Evolutionary conservation across 2,888 invertebrate genomes (phyloP).

Genomic region (Spisula subtruncata): DNA sequence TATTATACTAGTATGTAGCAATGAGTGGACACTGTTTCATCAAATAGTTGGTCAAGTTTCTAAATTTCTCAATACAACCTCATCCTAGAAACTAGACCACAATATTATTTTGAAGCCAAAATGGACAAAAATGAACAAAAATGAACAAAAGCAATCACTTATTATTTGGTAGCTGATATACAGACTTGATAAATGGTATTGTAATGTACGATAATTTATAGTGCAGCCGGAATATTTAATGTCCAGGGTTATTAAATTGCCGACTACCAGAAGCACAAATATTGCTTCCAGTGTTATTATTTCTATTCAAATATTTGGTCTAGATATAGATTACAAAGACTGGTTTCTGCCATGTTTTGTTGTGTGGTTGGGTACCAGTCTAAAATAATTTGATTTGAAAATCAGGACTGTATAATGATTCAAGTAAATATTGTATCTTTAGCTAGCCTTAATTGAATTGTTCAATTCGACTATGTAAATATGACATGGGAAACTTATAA

Average conservation of each 20-base stretch:
- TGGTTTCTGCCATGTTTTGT: background rate
- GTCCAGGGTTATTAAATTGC: background rate
- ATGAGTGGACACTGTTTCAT: too few relatives aligned
- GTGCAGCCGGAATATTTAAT: too few relatives aligned
- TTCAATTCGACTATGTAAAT: background rate
- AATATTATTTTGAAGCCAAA: too few relatives aligned
- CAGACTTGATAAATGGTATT: too few relatives aligned
- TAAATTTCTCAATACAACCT: too few relatives aligned
- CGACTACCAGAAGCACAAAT: background rate
- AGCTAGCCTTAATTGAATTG: background rate
- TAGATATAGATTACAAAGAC: background rate
- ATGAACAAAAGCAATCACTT: too few relatives aligned
- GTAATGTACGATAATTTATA: too few relatives aligned
- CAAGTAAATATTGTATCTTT: constrained; percentile 12
- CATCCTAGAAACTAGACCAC: too few relatives aligned
- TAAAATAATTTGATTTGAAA: background rate
- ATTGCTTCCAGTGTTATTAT: background rate
- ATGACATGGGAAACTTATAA: background rate
- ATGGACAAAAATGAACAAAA: too few relatives aligned
- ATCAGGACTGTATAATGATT: background rate
- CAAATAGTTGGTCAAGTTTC: too few relatives aligned
- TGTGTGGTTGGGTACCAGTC: background rate
- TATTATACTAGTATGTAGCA: too few relatives aligned
- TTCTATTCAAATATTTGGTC: background rate
- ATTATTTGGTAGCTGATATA: too few relatives aligned